phyloP scores from a whole-genome alignment of 1,140 invertebrate genomes.

The Vanessa tameamea region DNA sequence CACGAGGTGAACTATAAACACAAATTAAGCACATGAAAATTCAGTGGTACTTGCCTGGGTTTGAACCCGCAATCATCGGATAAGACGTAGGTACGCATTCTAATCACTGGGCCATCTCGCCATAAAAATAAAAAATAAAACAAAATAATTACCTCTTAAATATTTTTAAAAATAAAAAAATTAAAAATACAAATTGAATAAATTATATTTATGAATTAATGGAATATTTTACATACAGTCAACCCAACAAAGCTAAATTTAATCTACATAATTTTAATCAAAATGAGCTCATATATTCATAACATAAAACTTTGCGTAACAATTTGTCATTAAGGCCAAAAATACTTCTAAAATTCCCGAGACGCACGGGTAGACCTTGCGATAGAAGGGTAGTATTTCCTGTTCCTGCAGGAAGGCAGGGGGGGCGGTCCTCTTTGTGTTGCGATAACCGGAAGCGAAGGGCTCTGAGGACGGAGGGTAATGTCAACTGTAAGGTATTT shows the following conservation, averaged over 20 bases:
- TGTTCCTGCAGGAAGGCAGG: constrained; percentile 63
- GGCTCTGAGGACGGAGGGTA: constrained; percentile 74
- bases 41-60: too few relatives aligned
- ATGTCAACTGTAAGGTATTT: constrained; percentile 76
- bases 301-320: constrained; percentile 36
- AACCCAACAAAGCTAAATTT: not conserved
- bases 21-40: too few relatives aligned
- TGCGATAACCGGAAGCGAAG: constrained; percentile 78
- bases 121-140: too few relatives aligned
- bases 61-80: too few relatives aligned
- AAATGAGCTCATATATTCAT: constrained; percentile 3
- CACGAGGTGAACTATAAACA: too few relatives aligned
- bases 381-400: constrained; percentile 80
- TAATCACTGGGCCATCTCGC: too few relatives aligned
- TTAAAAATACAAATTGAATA: too few relatives aligned
- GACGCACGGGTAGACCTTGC: constrained; percentile 68
- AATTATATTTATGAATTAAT: not conserved
- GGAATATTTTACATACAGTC: not conserved
- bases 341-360: constrained; percentile 62
- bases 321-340: constrained; percentile 66
- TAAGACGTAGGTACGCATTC: too few relatives aligned
- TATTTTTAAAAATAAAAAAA: not conserved
- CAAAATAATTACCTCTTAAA: not conserved
- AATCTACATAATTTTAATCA: constrained; percentile 9
- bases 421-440: constrained; percentile 70